Base-by-base conservation (phyloP, 2,888 invertebrate genomes). In the Boloria euphrosyne region DNA sequence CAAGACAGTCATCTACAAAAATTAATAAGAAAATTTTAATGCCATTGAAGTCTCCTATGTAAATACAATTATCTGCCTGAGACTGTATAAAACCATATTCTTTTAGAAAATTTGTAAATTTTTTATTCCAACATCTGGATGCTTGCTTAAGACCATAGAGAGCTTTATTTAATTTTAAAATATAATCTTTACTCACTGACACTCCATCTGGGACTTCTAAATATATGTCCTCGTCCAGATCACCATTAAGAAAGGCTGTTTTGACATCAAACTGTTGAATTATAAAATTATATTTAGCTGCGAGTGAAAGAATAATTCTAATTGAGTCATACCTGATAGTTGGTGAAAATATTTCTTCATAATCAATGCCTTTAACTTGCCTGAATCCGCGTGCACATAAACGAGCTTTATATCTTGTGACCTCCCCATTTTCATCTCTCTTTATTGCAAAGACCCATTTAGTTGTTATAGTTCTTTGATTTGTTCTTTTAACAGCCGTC, bases 1-100 rank as follows among this genome's bases (percentile, higher is more conserved):
- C 13, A 31, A 78, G 60, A 0, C 46, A 73, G 71, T 78, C 78
- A 70, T 78, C 77, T 17, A 78, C 79, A 77, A 73, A 78, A 3
- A 78, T 58, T 43, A 76, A 65, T 66, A 77, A 53, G 1, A 71
- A 67, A n/a, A 75, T 69, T 68, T 76, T 77, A n/a, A 62, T 38
- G 1, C 43, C 16, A 62, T 74, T 18, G 57, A 75, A 74, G 50
- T 49, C 7, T 13, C 75, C 71, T 47, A 76, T 43, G 70, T 46
- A 78, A 54, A 78, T 44, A 76, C 75, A 78, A 57, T 67, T 65
- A 52, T 75, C 73, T 57, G 74, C 66, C 22, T 73, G 64, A 65
- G 63, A 75, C 46, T 71, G 65, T 16, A 49, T n/a, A 58, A 58
- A 58, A 27, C 47, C 47, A 58, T 17, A 58, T 22, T 27, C 14